These are phyloP conservation scores for Otolemur garnettii DNA, from an alignment of 2,113 vertebrate species.

Conservation along the genomic window DNA sequence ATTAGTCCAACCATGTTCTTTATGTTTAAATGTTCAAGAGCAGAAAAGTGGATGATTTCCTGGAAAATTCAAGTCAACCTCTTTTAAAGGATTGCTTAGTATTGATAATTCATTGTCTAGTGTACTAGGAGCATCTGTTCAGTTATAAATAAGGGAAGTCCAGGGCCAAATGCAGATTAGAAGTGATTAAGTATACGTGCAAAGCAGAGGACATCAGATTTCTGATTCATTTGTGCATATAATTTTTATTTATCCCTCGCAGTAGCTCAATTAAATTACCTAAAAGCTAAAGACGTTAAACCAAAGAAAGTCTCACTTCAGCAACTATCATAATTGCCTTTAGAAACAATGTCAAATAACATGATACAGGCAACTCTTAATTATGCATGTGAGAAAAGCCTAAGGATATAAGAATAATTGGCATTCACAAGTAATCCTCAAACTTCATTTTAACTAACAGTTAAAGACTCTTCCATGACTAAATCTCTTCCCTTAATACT, in stretches of 20 bases:
- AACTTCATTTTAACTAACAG: constrained; percentile 73
- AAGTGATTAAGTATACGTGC: constrained; percentile 1
- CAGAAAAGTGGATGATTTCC: constrained; percentile 5
- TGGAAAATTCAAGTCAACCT: constrained; percentile 34
- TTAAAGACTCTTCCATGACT: constrained; percentile 62
- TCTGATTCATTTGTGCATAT: constrained; percentile 53
- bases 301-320: constrained; percentile 68
- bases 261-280: constrained; percentile 61
- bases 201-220: constrained; percentile 37
- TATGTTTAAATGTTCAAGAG: neutral
- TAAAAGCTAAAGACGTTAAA: constrained; percentile 61
- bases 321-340: constrained; percentile 74
- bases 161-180: neutral
- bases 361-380: constrained; percentile 71
- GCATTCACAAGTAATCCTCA: constrained; percentile 63
- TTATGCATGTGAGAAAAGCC: constrained; percentile 60
- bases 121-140: neutral
- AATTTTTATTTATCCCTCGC: constrained; percentile 58
- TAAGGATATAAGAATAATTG: constrained; percentile 59
- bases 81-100: constrained; percentile 40
- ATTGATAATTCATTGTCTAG: neutral
- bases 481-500: constrained; percentile 39
- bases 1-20: neutral
- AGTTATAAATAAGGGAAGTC: constrained; percentile 9
- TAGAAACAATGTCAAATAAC: constrained; percentile 78